These are phyloP conservation scores for Rhinatrema bivittatum DNA, from an alignment of 2,797 vertebrate species.

Conservation along the genomic window DNA sequence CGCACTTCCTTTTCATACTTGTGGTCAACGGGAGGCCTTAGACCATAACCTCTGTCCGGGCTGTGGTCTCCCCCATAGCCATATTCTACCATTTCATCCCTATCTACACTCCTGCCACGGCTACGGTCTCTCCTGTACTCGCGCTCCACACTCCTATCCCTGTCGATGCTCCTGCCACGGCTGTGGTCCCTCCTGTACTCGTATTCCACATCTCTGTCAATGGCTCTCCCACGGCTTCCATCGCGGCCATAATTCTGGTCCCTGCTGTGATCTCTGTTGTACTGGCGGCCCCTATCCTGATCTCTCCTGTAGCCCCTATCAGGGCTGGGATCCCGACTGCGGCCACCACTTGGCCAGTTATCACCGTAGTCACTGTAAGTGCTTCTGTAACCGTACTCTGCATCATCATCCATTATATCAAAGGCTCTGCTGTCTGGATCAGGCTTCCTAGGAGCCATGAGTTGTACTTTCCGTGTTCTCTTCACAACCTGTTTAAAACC, in stretches of 20 bases:
- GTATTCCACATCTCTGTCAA: constrained; percentile 62
- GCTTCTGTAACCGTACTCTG: constrained; percentile 76
- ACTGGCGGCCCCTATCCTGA: constrained; percentile 17
- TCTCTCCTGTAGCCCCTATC: constrained; percentile 44
- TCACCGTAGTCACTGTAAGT: constrained; percentile 64
- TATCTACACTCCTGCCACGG: constrained; percentile 52
- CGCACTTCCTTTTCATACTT: constrained; percentile 33
- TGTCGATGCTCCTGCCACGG: constrained; percentile 54
- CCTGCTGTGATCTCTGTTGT: constrained; percentile 34
- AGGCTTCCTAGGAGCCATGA: constrained; percentile 53
- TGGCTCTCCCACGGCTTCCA: constrained; percentile 53
- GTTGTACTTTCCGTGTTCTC: constrained; percentile 75
- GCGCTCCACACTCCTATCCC: constrained; percentile 44
- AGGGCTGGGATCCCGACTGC: constrained; percentile 54
- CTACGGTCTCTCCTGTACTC: constrained; percentile 54
- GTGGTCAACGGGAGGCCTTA: constrained; percentile 40
- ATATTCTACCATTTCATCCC: constrained; percentile 27
- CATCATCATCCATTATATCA: constrained; percentile 67
- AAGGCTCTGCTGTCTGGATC: constrained; percentile 69
- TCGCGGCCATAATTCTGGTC: constrained; percentile 45
- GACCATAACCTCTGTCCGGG: constrained; percentile 47
- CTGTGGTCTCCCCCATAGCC: constrained; percentile 53
- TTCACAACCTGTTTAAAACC: constrained; percentile 79
- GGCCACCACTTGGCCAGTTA: constrained; percentile 62
- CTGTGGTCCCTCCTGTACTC: constrained; percentile 55